These are phyloP conservation scores for Metellina segmentata DNA, from an alignment of 2,888 invertebrate genomes.

Conservation along the genomic window DNA sequence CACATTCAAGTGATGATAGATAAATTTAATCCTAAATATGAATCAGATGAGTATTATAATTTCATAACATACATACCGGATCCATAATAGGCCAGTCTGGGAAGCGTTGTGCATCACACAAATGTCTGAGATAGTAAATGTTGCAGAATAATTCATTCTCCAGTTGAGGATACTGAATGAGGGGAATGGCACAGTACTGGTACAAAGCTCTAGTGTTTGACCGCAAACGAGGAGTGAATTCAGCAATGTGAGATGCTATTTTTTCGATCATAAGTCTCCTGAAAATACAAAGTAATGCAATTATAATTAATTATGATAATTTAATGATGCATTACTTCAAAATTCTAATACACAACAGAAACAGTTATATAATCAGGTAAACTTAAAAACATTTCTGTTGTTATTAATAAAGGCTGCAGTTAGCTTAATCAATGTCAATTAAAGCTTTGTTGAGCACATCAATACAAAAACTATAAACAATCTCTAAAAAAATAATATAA, in stretches of 20 bases:
- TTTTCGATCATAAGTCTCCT: constrained; percentile 97
- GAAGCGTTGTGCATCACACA: constrained; percentile 93
- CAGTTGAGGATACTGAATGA: constrained; percentile 95
- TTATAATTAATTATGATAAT: background rate
- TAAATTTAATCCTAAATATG: no score
- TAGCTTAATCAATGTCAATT: background rate
- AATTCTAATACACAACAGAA: no score
- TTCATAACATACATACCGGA: constrained; percentile 85
- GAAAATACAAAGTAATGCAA: constrained; percentile 56
- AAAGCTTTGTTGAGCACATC: no score
- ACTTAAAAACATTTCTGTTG: background rate
- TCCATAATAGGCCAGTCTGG: constrained; percentile 99
- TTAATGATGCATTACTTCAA: background rate
- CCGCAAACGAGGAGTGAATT: constrained; percentile 96
- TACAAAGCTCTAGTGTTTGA: constrained; percentile 97
- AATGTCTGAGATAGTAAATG: constrained; percentile 97
- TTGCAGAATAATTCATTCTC: constrained; percentile 98
- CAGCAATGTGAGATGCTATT: constrained; percentile 97
- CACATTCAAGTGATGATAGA: no score
- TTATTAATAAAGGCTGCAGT: background rate
- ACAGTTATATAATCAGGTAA: no score
- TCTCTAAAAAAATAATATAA: no score
- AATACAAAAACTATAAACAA: no score
- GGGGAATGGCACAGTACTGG: constrained; percentile 96
- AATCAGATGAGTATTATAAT: background rate